Evolutionary conservation across 1,140 invertebrate genomes (phyloP), one percentile per base, ranked within the genome.

Genomic region (Trinorchestia longiramus): DNA sequence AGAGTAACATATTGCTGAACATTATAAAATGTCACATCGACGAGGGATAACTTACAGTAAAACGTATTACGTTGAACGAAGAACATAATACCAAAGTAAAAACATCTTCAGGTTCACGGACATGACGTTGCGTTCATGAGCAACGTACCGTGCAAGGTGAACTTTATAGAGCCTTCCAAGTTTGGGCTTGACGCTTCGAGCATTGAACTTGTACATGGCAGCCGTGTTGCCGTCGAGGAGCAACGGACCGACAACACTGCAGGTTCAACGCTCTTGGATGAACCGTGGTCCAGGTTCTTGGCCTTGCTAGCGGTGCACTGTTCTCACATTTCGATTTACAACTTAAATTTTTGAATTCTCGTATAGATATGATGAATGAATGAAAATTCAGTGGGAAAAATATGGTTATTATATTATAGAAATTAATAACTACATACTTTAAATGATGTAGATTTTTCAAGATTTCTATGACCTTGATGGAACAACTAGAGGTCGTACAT

Each of bases 191-290:
- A 43, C 15, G 88, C 88, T 43, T 90, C 88, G 88, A 42, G 43
- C 88, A 41, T 90, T 90, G 88, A 90, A 90, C 88, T 28, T 90
- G 88, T 11, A 28, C 88, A 28, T 77, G 4, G 88, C 23, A 41
- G 88, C 28, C 3, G 88, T 36, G 88, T 90, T 90, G 41, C n/a
- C 43, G 88, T 43, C 4, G 88, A 8, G 88, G 43, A 42, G 88
- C 88, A 90, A 90, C 88, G 88, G 88, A 28, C 43, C 88, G 41
- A 43, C 15, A 8, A 43, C n/a, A 43, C 41, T 41, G 43, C 43
- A 8, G 88, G 88, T 90, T 90, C 88, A 90, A 90, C 88, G 88
- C n/a, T 90, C 88, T 41, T 41, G 88, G 88, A 41, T 90, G 88
- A 90, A 90, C 88, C 88, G 41, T 42, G 41, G 41, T 90, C 43